Percentiles rank a stretch among this genome's conserved stretches.
phyloP scores from a whole-genome alignment of 2,797 vertebrate genomes.

The Acanthornis magna region DNA sequence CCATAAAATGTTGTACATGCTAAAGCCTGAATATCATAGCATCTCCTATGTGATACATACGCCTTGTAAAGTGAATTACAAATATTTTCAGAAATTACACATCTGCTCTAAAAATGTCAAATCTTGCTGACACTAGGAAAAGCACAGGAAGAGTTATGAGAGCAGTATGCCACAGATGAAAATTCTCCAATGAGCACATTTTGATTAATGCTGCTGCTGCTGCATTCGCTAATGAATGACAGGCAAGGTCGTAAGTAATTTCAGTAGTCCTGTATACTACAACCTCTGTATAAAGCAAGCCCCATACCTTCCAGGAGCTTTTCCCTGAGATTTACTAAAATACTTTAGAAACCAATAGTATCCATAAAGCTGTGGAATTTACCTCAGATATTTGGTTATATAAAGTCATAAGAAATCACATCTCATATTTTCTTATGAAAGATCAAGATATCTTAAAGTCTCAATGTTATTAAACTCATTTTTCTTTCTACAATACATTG shows the following conservation, averaged over 20 bases:
- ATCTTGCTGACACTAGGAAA: constrained; percentile 19
- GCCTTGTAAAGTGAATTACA: not conserved
- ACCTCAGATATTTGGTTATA: not conserved
- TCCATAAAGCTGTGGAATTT: not conserved
- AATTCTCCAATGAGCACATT: not conserved
- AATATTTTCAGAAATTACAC: constrained; percentile 41
- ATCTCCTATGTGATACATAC: not conserved
- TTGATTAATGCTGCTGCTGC: constrained; percentile 12
- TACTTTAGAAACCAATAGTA: not conserved
- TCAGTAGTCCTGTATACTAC: not conserved
- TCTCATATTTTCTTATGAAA: not conserved
- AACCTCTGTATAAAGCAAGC: not conserved
- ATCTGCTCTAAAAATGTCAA: constrained; percentile 21
- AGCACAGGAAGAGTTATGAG: constrained; percentile 25
- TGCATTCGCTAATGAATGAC: not conserved
- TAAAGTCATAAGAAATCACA: not conserved
- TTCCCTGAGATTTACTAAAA: not conserved
- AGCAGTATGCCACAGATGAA: not conserved
- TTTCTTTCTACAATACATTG: not conserved
- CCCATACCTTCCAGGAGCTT: not conserved
- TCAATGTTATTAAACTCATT: not conserved
- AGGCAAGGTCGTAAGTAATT: constrained; percentile 40
- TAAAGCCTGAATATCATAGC: not conserved
- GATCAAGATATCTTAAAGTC: not conserved
- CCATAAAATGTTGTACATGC: not conserved